Evolutionary conservation across 1,140 invertebrate genomes (phyloP).

Genomic region (Nautilus pompilius): DNA sequence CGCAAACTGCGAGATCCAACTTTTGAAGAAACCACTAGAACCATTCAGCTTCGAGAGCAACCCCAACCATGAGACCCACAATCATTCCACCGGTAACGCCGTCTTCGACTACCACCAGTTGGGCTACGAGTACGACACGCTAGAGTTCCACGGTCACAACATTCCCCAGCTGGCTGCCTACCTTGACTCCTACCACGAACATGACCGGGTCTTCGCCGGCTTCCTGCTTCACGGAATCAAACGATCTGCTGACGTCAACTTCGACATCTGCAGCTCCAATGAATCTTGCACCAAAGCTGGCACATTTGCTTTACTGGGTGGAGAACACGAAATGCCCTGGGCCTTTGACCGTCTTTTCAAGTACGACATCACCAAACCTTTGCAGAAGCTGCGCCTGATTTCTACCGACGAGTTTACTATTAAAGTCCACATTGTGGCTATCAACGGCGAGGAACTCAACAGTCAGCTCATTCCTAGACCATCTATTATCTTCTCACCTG

Average conservation of each 20-base stretch:
- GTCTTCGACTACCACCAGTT: conserved; percentile 1
- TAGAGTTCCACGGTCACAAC: not conserved
- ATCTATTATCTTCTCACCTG: conserved; percentile 11
- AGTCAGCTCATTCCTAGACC: conserved; percentile 1
- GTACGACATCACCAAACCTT: conserved; percentile 13
- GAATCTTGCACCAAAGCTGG: conserved; percentile 15
- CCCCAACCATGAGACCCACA: not conserved
- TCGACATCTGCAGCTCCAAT: conserved; percentile 13
- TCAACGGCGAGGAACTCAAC: conserved; percentile 10
- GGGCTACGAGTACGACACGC: conserved; percentile 2
- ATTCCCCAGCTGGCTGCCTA: conserved; percentile 16
- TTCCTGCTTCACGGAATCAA: conserved; percentile 8
- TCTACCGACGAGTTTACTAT: conserved; percentile 11
- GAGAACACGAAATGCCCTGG: conserved; percentile 21
- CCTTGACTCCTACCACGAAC: conserved; percentile 3
- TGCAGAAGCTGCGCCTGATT: not conserved
- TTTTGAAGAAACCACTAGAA: conserved; percentile 8
- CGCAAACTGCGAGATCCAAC: conserved; percentile 11
- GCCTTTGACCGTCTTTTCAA: conserved; percentile 17
- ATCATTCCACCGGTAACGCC: not conserved
- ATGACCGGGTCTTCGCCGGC: conserved; percentile 19
- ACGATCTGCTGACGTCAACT: conserved; percentile 14
- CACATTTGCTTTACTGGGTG: conserved; percentile 18
- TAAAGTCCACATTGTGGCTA: conserved; percentile 2
- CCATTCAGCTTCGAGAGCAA: not conserved